Percentiles rank a stretch among this genome's conserved stretches.
These are phyloP conservation scores for Electrona antarctica DNA, from an alignment of 2,113 vertebrate genomes.

Conservation along the genomic window DNA sequence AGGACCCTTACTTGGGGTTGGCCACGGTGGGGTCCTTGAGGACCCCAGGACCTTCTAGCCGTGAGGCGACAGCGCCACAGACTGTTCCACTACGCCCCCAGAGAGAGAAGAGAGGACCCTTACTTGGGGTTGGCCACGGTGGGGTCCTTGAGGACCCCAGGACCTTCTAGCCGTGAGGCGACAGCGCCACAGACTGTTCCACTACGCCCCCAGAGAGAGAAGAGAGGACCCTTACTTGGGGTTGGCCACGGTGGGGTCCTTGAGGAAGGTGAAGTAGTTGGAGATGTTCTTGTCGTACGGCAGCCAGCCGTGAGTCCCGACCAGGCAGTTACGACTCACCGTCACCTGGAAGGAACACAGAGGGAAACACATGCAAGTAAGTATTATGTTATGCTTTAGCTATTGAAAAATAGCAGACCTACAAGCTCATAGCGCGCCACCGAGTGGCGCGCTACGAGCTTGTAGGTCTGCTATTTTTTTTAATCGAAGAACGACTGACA, in stretches of 20 bases:
- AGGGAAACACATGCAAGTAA: background rate
- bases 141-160: slow-evolving; percentile 94
- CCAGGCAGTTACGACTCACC: slow-evolving; percentile 86
- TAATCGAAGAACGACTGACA: no score
- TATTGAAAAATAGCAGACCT: no score
- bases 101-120: slow-evolving; percentile 68
- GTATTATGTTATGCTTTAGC: no score
- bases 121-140: slow-evolving; percentile 93
- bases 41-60: no score
- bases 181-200: no score
- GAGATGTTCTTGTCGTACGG: slow-evolving; percentile 96
- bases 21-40: slow-evolving; percentile 93
- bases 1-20: slow-evolving; percentile 90
- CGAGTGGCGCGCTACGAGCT: no score
- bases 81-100: no score
- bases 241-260: slow-evolving; percentile 92
- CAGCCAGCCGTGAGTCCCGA: slow-evolving; percentile 95
- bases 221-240: slow-evolving; percentile 84
- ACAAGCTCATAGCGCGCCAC: no score
- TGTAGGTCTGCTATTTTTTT: no score
- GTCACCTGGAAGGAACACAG: slow-evolving; percentile 82
- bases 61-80: no score
- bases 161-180: no score
- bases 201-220: no score
- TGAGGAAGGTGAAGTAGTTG: slow-evolving; percentile 98